Evolutionary conservation across 2,113 vertebrate species (phyloP), one percentile per base, ranked within the genome.

Genomic region (Ctenomys sociabilis): DNA sequence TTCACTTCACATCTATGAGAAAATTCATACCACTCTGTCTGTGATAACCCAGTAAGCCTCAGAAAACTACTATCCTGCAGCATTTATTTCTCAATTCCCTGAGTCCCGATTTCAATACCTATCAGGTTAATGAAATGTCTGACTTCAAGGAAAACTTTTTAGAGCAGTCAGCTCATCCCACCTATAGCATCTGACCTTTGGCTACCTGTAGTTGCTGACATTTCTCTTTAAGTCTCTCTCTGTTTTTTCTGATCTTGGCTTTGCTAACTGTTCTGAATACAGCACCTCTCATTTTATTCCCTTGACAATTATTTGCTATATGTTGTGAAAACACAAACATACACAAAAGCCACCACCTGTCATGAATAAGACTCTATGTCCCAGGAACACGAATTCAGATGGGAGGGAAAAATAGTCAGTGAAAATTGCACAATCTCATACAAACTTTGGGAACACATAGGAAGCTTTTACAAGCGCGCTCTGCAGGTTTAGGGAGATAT

Each of bases 181-280:
- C 22, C 52, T 75, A 49, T 5, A 94, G 22, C 28, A 64, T 35
- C n/a, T 78, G 24, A 81, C 10, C 7, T 80, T 26, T 52, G 63
- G 63, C 59, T n/a, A 8, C 26, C 40, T 3, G 2, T 68, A 94
- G 26, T 21, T 83, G 35, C 43, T 81, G 8, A 72, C 6, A 0
- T 63, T 21, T 30, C 43, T 49, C 75, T 80, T 17, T 52, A 80
- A 54, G 14, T 1, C 28, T 94, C 37, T 68, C 49, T 73, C 45
- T 10, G 64, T 70, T 54, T 7, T 63, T 87, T 90, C 4, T 59
- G 8, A 40, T 40, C 12, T 8, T 61, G 57, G 7, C 30, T 63
- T 88, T 89, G 86, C 59, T 77, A 85, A 57, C 3, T 83, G n/a
- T 87, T 87, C 83, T 80, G 68, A 93, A 78, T 37, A 30, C 26